Conservation (phyloP, 2,113 vertebrate species). For the Pteropus alecto region DNA sequence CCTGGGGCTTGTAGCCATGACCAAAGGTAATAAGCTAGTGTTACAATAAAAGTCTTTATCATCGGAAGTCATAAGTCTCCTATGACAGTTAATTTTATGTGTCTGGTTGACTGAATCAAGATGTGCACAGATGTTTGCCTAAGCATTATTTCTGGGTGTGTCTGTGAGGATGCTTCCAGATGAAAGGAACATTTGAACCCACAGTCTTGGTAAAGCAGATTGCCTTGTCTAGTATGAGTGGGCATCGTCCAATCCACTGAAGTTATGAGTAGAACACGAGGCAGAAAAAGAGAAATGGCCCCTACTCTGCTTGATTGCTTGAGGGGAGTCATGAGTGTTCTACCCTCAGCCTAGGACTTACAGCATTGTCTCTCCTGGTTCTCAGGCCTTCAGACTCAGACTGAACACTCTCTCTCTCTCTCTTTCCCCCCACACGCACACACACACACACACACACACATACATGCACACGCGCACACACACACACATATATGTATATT, state of each 20-base stretch:
- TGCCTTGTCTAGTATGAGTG: background rate
- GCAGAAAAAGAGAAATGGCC: background rate
- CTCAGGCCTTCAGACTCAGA: background rate
- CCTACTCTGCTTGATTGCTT: background rate
- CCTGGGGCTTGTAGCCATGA: background rate
- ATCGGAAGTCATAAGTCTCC: background rate
- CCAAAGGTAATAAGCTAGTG: background rate
- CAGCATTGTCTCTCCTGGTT: background rate
- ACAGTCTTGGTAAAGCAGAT: background rate
- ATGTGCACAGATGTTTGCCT: background rate
- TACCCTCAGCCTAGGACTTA: background rate
- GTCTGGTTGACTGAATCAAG: background rate
- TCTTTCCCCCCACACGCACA: too few relatives aligned
- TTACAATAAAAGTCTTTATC: background rate
- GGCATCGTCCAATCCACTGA: background rate
- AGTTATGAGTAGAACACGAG: background rate
- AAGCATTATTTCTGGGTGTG: background rate
- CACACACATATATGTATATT: too few relatives aligned
- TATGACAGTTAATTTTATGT: background rate
- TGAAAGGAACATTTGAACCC: background rate
- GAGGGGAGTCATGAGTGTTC: background rate
- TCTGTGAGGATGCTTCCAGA: background rate
- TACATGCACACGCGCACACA: background rate
- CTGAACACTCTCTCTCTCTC: background rate
- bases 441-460: background rate